Conservation (phyloP, 1,140 invertebrate species). For the Magallana ariakensis region DNA sequence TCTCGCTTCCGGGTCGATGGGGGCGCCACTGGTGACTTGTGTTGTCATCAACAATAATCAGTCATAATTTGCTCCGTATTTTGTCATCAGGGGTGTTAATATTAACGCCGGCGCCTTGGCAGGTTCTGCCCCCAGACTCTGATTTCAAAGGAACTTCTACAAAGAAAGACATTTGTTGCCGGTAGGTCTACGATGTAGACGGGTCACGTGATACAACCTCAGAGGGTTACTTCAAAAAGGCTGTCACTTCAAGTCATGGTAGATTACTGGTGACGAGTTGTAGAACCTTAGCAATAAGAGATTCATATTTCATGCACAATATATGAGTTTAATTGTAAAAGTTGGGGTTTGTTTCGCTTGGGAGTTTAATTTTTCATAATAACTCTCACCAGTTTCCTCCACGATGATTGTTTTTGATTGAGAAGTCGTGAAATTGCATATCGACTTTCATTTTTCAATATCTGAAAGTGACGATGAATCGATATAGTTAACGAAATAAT, state of each 20-base stretch:
- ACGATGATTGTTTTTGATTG: constrained; percentile 16
- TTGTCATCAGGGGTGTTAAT: constrained; percentile 32
- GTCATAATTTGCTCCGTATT: constrained; percentile 7
- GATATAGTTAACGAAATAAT: constrained; percentile 9
- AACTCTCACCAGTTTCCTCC: neutral
- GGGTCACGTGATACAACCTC: constrained; percentile 4
- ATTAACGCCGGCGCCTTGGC: constrained; percentile 17
- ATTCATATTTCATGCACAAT: constrained; percentile 11
- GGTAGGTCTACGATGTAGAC: constrained; percentile 14
- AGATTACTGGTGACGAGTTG: constrained; percentile 1
- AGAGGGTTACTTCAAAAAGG: constrained; percentile 15
- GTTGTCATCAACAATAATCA: constrained; percentile 23
- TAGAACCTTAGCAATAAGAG: neutral
- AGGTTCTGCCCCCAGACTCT: constrained; percentile 33
- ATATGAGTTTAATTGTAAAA: neutral
- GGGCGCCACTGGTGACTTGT: constrained; percentile 13
- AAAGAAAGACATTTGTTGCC: constrained; percentile 31
- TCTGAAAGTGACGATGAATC: constrained; percentile 34
- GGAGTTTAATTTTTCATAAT: constrained; percentile 23
- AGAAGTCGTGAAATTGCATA: constrained; percentile 28
- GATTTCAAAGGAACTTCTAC: constrained; percentile 18
- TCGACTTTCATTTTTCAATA: constrained; percentile 8
- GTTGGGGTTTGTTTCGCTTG: neutral
- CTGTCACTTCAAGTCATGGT: neutral
- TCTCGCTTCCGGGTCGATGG: constrained; percentile 21